Evolutionary conservation across 30 jellyfish, hydroid and myxozoan species (phyloP).

Genomic region (Pelagia noctiluca): DNA sequence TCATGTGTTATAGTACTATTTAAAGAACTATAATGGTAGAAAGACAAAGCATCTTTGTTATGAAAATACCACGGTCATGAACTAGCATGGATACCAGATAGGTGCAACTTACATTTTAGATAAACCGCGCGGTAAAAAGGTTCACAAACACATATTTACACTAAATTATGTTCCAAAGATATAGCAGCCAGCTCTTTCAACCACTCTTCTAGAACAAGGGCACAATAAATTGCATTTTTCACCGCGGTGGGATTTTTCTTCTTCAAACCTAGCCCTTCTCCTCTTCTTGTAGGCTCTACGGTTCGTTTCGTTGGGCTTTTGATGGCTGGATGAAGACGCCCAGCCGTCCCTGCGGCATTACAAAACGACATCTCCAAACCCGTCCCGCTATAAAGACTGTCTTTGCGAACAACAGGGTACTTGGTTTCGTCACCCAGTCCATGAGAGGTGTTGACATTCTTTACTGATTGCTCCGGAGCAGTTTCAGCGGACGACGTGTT

Average conservation of each 20-base stretch:
- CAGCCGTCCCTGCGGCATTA: conserved; percentile 56
- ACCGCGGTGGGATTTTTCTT: conserved; percentile 75
- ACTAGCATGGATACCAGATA: no score
- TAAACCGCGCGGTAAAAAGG: not conserved
- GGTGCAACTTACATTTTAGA: no score
- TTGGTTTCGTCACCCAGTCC: not conserved
- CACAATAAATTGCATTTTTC: conserved; percentile 92
- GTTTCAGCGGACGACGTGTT: conserved; percentile 30
- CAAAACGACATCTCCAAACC: conserved; percentile 34
- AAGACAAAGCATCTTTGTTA: no score
- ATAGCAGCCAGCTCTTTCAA: conserved; percentile 95
- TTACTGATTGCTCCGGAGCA: not conserved
- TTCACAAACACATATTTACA: conserved; percentile 12
- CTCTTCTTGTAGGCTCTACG: conserved; percentile 27
- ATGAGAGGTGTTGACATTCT: conserved; percentile 2
- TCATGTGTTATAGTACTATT: no score
- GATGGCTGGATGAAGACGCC: conserved; percentile 92
- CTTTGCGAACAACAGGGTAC: not conserved
- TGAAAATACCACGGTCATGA: no score
- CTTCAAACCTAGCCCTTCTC: not conserved
- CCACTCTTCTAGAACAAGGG: conserved; percentile 88
- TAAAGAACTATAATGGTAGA: no score
- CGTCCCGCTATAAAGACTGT: conserved; percentile 42
- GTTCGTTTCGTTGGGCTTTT: conserved; percentile 71
- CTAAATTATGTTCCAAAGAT: conserved; percentile 88